These are phyloP conservation scores for Drosophila lini DNA, from an alignment of 1,140 invertebrate species.

Conservation along the genomic window DNA sequence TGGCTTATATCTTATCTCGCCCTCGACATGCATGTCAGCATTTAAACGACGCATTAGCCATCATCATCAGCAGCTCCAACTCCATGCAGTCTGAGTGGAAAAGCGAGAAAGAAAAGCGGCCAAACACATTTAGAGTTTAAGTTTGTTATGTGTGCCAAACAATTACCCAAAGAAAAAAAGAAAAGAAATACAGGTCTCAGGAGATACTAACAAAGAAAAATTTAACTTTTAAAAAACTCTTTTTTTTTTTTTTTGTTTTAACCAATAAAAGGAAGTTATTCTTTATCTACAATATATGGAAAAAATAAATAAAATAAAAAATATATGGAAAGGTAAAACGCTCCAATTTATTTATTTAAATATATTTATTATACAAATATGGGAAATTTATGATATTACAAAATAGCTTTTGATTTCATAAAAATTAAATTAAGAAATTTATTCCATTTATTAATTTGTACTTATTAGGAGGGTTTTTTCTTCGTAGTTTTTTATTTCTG, in stretches of 20 bases:
- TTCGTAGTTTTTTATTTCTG: not conserved
- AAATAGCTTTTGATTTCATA: too few relatives aligned
- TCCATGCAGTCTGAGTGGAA: slow-evolving; percentile 10
- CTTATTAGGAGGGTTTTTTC: not conserved
- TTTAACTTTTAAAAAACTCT: too few relatives aligned
- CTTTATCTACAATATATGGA: too few relatives aligned
- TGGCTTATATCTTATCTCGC: slow-evolving; percentile 38
- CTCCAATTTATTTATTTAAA: too few relatives aligned
- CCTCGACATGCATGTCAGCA: slow-evolving; percentile 70
- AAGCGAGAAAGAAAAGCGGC: slow-evolving; percentile 16
- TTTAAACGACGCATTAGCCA: slow-evolving; percentile 68
- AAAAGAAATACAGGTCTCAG: not conserved
- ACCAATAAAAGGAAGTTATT: not conserved
- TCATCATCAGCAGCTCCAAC: slow-evolving; percentile 24
- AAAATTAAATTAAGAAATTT: not conserved
- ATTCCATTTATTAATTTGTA: not conserved
- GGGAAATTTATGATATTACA: too few relatives aligned
- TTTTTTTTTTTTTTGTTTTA: not conserved
- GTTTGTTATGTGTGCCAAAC: slow-evolving; percentile 46
- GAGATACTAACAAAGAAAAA: not conserved
- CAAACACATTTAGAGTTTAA: slow-evolving; percentile 20
- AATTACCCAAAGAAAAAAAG: slow-evolving; percentile 30
- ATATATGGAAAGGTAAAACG: too few relatives aligned
- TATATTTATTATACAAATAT: too few relatives aligned
- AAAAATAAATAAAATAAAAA: too few relatives aligned